Conservation (phyloP, 2,113 vertebrate species). For the Microcebus murinus region DNA sequence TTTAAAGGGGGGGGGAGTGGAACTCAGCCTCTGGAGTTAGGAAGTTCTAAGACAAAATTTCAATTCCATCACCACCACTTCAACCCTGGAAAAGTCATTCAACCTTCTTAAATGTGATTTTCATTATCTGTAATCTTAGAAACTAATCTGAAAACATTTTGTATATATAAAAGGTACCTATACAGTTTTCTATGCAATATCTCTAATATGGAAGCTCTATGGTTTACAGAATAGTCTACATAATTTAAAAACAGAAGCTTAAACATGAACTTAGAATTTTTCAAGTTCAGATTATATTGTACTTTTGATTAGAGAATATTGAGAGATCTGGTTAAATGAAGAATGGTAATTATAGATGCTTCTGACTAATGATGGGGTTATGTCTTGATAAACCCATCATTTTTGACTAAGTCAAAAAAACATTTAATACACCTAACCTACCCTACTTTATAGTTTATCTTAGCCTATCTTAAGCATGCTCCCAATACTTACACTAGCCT, state of each 20-base stretch:
- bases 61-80: background rate
- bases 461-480: background rate
- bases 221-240: background rate
- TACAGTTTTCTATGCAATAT: background rate
- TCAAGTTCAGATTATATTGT: background rate
- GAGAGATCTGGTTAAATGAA: background rate
- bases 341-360: background rate
- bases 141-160: background rate
- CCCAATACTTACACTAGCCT: background rate
- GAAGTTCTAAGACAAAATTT: slow-evolving; percentile 10
- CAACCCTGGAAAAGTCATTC: background rate
- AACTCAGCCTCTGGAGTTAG: background rate
- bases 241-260: slow-evolving; percentile 6
- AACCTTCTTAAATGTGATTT: background rate
- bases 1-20: background rate
- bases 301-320: background rate
- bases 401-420: background rate
- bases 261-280: slow-evolving; percentile 10
- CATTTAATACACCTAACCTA: background rate
- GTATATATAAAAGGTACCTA: background rate
- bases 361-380: background rate
- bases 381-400: background rate
- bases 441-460: background rate
- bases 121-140: background rate
- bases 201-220: background rate